Base-by-base conservation (phyloP, 2,888 invertebrate genomes). In the Gymnosoma rotundatum region DNA sequence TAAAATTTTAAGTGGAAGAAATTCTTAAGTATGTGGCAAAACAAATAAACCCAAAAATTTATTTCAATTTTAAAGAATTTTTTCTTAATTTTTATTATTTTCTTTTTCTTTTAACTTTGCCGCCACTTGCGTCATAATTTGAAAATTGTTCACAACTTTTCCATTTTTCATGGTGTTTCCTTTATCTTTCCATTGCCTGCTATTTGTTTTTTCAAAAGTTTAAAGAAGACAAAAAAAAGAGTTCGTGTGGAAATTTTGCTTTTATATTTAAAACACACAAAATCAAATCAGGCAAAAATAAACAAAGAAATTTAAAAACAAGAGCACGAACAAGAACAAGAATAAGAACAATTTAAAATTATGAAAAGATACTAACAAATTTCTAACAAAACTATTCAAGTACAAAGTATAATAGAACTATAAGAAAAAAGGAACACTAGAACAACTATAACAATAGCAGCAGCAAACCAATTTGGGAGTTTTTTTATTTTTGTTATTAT, bases 121-220 rank as follows among this genome's bases (percentile, higher is more conserved):
- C 76, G 80, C 76, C 83, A 84, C 78, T 81, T 81, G 81, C 78
- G 60, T 81, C 74, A 84, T 81, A 81, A 84, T 84, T 81, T 84
- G 64, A 69, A 81, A 84, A 70, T 78, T 70, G 76, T 75, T 73
- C 58, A 48, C 58, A 84, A 79, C 74, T 79, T 81, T 81, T 64
- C 63, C 63, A 81, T 69, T 80, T 81, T 80, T 69, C 70, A 48
- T 73, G 18, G 52, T 18, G 45, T 54, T 74, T 74, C 75, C 20
- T 42, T 6, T 36, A 25, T 1, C n/a, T 12, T 18, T 16, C 16
- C 12, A n/a, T 7, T n/a, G 0, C 4, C 18, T 25, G n/a, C 58
- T 18, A 5, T 32, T 32, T 25, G 45, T 67, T 52, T 32, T 36
- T 66, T 52, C 12, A 38, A 20, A 64, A 70, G 61, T 54, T 63